Conservation (phyloP, 2,113 vertebrate species). For the Myotis yumanensis region DNA sequence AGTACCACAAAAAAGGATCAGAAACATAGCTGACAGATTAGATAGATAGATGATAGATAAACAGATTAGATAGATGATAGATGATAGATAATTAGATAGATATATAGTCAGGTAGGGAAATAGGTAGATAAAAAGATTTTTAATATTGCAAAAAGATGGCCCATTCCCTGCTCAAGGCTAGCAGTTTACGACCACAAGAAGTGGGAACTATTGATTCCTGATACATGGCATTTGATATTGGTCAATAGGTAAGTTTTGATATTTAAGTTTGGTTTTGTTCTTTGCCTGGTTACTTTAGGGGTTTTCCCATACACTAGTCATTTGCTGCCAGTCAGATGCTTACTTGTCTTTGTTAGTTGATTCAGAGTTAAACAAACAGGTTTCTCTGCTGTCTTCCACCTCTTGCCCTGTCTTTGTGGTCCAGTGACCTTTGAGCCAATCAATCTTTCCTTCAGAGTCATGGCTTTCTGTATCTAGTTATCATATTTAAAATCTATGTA, state of each 20-base stretch:
- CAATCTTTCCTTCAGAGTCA: background rate
- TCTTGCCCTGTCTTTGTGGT: background rate
- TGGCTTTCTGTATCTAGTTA: background rate
- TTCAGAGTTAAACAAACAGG: background rate
- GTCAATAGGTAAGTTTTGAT: background rate
- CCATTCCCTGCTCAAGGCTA: background rate
- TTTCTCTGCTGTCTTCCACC: background rate
- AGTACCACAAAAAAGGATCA: background rate
- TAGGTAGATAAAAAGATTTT: background rate
- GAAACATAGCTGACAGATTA: background rate
- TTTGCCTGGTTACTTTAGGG: conserved; percentile 10
- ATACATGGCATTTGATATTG: background rate
- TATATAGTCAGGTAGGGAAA: background rate
- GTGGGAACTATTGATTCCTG: background rate
- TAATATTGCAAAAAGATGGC: background rate
- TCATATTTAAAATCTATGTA: background rate
- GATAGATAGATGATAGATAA: background rate
- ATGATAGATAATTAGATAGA: background rate
- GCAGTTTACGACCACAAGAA: background rate
- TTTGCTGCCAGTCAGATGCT: background rate
- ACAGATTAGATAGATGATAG: background rate
- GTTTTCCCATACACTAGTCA: background rate
- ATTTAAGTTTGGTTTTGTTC: conserved; percentile 3
- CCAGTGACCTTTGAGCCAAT: background rate
- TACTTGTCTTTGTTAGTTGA: background rate